Conservation (phyloP, 2,888 invertebrate species). For the Resseliella maxima region DNA sequence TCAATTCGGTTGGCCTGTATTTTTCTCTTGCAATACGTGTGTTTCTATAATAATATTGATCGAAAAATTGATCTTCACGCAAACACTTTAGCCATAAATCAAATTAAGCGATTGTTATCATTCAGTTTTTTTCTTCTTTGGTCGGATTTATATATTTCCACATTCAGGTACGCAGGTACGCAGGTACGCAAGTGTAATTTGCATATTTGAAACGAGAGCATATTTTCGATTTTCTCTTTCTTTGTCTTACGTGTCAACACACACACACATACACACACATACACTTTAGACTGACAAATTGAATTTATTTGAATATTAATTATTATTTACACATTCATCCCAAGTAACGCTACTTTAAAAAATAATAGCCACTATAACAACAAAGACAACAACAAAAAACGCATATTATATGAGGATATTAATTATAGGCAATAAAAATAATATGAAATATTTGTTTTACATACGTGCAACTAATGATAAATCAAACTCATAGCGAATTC, state of each 20-base stretch:
- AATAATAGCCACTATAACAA: not conserved
- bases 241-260: not conserved
- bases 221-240: not conserved
- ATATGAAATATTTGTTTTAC: conserved; percentile 17
- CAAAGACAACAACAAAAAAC: not conserved
- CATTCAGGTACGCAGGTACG: not conserved
- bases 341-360: not conserved
- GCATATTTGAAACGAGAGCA: not conserved
- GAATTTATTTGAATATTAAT: conserved; percentile 15
- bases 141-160: not conserved
- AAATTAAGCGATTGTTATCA: not conserved
- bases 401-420: not conserved
- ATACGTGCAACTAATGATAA: not conserved
- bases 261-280: not conserved
- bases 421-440: not conserved
- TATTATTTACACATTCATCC: conserved; percentile 25
- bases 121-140: not conserved
- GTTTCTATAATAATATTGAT: not conserved
- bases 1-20: not conserved
- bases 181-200: not conserved
- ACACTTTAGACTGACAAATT: not conserved
- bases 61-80: conserved; percentile 22
- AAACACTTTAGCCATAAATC: conserved; percentile 16
- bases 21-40: not conserved
- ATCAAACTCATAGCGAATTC: not conserved